Evolutionary conservation across 2,888 invertebrate species (phyloP).

Genomic region (Agonopterix heracliana): DNA sequence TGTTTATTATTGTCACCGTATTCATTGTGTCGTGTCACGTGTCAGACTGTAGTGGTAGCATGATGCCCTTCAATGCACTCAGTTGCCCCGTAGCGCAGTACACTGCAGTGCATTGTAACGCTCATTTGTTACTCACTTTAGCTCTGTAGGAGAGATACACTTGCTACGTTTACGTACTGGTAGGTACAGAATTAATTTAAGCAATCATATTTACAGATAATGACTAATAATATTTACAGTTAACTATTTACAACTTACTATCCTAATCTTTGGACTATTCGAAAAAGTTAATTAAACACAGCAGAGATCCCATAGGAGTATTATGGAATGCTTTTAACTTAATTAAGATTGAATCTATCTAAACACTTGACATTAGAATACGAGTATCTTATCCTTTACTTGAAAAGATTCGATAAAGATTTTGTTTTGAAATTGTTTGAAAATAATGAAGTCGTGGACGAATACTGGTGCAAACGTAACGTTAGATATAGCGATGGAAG

Average conservation of each 20-base stretch:
- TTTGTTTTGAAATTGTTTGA: constrained; percentile 26
- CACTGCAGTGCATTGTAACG: background rate
- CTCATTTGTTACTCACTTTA: no score
- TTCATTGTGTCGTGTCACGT: constrained; percentile 33
- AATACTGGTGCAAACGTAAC: constrained; percentile 2
- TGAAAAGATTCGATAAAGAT: constrained; percentile 30
- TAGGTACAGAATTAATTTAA: constrained; percentile 19
- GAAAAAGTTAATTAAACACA: constrained; percentile 68
- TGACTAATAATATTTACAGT: constrained; percentile 37
- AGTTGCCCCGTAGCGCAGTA: background rate
- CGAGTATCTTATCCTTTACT: constrained; percentile 44
- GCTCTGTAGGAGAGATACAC: no score
- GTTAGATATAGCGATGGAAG: no score
- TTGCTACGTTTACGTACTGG: background rate
- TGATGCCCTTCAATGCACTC: constrained; percentile 2
- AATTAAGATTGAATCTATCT: constrained; percentile 68
- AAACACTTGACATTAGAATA: constrained; percentile 50
- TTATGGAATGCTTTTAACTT: constrained; percentile 71
- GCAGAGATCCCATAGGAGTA: constrained; percentile 72
- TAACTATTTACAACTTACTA: constrained; percentile 49
- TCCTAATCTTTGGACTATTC: constrained; percentile 58
- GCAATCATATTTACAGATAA: constrained; percentile 57
- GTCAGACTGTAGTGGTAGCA: constrained; percentile 8
- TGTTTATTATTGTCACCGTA: constrained; percentile 66
- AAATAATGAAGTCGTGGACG: constrained; percentile 1